Conservation (phyloP, 2,888 invertebrate genomes). For the Pherbina coryleti region DNA sequence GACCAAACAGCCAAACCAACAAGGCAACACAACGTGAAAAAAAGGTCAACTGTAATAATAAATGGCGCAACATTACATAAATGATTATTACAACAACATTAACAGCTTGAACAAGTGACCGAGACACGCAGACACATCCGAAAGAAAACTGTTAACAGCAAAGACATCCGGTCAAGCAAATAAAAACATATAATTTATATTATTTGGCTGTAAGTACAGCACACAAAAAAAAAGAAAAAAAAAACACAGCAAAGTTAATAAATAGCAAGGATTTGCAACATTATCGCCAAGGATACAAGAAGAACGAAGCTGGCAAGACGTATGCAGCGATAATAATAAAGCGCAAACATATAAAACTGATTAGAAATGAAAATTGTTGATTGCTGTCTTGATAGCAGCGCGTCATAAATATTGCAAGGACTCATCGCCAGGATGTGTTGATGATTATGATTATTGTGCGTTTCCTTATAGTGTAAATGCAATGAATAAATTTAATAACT, state of each 20-base stretch:
- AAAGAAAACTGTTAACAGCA: slow-evolving; percentile 14
- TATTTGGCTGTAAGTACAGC: not conserved
- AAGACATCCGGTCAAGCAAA: slow-evolving; percentile 30
- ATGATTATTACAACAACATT: slow-evolving; percentile 37
- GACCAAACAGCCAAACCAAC: not conserved
- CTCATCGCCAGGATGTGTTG: not conserved
- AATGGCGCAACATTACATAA: slow-evolving; percentile 29
- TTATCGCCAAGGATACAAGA: not conserved
- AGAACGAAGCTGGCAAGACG: not conserved
- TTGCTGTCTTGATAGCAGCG: not conserved
- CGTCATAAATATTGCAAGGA: not conserved
- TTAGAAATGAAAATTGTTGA: slow-evolving; percentile 9
- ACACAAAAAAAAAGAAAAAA: not conserved
- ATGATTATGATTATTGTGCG: slow-evolving; percentile 10
- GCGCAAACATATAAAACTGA: slow-evolving; percentile 18
- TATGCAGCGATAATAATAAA: not conserved
- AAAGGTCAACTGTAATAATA: slow-evolving; percentile 28
- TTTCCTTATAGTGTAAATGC: not conserved
- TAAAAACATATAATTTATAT: slow-evolving; percentile 31
- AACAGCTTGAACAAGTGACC: slow-evolving; percentile 4
- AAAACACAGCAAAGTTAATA: slow-evolving; percentile 26
- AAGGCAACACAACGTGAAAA: not conserved
- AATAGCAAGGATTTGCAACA: slow-evolving; percentile 12
- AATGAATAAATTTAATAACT: slow-evolving; percentile 18
- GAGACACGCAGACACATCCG: not conserved